These are phyloP conservation scores for Tragelaphus strepsiceros DNA, from an alignment of 2,113 vertebrate genomes.

Conservation along the genomic window DNA sequence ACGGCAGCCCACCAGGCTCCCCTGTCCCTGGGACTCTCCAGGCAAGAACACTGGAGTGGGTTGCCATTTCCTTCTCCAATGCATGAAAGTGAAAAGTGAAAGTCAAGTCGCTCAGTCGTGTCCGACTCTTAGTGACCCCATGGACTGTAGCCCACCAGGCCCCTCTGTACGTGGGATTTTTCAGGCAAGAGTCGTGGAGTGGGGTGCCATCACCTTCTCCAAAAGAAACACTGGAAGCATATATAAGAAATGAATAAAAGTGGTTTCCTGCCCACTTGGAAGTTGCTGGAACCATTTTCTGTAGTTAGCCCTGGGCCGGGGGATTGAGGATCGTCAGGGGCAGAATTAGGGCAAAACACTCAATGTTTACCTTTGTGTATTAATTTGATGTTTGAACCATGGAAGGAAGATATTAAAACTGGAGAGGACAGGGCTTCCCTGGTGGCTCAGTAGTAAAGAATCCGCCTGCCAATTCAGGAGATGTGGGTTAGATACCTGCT, in stretches of 20 bases:
- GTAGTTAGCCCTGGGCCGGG: not conserved
- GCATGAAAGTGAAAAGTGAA: no score
- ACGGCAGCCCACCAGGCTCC: no score
- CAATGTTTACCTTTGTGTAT: rapidly evolving
- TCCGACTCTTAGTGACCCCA: no score
- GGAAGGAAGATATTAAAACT: rapidly evolving
- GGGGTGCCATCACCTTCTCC: no score
- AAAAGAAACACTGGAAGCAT: not conserved
- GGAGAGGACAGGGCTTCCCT: not conserved
- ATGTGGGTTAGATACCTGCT: not conserved
- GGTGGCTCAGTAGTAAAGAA: not conserved
- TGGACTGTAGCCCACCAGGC: no score
- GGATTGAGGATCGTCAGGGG: not conserved
- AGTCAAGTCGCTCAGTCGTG: no score
- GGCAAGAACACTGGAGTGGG: no score
- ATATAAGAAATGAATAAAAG: not conserved
- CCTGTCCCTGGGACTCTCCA: no score
- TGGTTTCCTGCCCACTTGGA: not conserved
- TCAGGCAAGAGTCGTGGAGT: no score
- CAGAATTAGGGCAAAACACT: not conserved
- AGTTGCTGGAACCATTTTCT: not conserved
- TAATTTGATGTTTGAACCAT: rapidly evolving
- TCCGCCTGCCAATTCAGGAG: not conserved
- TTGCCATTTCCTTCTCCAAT: no score
- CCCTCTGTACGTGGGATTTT: no score